These are phyloP conservation scores for Drosophila varians DNA, from an alignment of 1,140 invertebrate genomes.

Conservation along the genomic window DNA sequence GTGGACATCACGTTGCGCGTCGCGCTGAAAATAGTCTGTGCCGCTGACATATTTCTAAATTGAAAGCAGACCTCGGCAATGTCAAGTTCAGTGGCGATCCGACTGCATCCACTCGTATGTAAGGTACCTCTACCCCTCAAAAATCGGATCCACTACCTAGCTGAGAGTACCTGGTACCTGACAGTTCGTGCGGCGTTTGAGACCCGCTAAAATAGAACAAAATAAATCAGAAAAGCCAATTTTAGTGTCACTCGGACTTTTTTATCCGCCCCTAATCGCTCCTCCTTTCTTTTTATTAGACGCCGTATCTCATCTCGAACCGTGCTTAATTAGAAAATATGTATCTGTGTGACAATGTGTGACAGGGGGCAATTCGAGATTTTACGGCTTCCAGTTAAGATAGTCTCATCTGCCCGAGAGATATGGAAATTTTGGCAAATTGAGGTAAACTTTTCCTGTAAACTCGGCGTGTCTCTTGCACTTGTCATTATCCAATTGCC, in stretches of 20 bases:
- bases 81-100: conserved; percentile 70
- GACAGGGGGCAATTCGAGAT: conserved; percentile 43
- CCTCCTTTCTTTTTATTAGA: conserved; percentile 13
- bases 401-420: conserved; percentile 38
- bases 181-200: conserved; percentile 54
- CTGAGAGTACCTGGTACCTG: conserved; percentile 9
- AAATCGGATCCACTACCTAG: background rate
- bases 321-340: conserved; percentile 64
- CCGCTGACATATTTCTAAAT: conserved; percentile 75
- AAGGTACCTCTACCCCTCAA: conserved; percentile 1
- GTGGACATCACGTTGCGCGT: conserved; percentile 29
- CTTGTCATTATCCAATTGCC: conserved; percentile 44
- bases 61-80: conserved; percentile 69
- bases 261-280: conserved; percentile 43
- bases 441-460: conserved; percentile 50
- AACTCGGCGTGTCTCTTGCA: conserved; percentile 19
- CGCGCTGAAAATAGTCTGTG: conserved; percentile 58
- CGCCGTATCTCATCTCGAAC: conserved; percentile 6
- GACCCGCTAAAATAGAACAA: conserved; percentile 68
- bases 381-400: conserved; percentile 63
- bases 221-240: conserved; percentile 52
- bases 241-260: conserved; percentile 65
- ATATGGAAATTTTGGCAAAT: conserved; percentile 63
- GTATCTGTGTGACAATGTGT: conserved; percentile 37
- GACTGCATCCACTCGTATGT: conserved; percentile 10